A percentile compares a stretch with the other conserved stretches of the same genome.
Evolutionary conservation across 2,797 vertebrate species (phyloP).

Genomic region (Helostoma temminkii): DNA sequence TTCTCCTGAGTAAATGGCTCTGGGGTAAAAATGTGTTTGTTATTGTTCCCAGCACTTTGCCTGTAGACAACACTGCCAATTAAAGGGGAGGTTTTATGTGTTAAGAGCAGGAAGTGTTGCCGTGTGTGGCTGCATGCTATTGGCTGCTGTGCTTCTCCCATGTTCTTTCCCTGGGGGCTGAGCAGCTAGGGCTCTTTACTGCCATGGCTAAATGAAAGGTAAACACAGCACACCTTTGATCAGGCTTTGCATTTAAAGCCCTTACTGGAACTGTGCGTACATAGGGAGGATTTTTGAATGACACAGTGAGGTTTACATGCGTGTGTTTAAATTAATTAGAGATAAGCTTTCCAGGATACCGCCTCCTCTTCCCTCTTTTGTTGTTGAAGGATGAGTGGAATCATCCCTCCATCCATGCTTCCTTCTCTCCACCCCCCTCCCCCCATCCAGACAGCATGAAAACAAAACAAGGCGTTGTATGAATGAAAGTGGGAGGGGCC

Average conservation of each 20-base stretch:
- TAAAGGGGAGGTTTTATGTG: conserved; percentile 82
- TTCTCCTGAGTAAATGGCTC: conserved; percentile 73
- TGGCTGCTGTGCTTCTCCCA: conserved; percentile 70
- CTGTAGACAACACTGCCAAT: conserved; percentile 79
- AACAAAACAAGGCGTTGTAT: conserved; percentile 82
- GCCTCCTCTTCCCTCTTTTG: conserved; percentile 50
- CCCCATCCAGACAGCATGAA: conserved; percentile 59
- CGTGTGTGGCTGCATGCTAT: conserved; percentile 71
- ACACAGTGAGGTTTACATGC: conserved; percentile 50
- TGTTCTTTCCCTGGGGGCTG: conserved; percentile 68
- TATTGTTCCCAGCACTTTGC: conserved; percentile 82
- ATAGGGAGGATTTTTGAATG: conserved; percentile 48
- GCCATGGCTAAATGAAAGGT: conserved; percentile 76
- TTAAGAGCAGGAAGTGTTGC: conserved; percentile 81
- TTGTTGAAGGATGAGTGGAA: conserved; percentile 68
- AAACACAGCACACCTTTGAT: conserved; percentile 82
- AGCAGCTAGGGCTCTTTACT: conserved; percentile 70
- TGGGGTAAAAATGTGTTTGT: conserved; percentile 82
- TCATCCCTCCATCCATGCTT: conserved; percentile 60
- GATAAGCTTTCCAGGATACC: conserved; percentile 68
- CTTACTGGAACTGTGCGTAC: conserved; percentile 61
- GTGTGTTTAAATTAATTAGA: conserved; percentile 66
- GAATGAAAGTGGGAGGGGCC: conserved; percentile 84
- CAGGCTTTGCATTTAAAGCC: conserved; percentile 65
- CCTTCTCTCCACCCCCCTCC: conserved; percentile 38